Base-by-base conservation (phyloP, 2,113 vertebrate genomes). In the Epinephelus fuscoguttatus region DNA sequence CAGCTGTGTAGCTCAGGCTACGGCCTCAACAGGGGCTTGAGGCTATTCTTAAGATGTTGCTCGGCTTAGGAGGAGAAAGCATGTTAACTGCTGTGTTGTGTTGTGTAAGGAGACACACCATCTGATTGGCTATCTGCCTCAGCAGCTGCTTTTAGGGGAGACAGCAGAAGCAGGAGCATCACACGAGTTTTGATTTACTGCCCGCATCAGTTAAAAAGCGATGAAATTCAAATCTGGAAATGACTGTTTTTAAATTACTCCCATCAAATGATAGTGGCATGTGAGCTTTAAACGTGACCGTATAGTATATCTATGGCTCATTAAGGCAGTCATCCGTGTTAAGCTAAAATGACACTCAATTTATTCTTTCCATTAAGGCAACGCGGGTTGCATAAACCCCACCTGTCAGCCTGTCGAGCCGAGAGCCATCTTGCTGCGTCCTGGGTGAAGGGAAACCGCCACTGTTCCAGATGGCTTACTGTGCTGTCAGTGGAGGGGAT, bases 281-380 rank as follows among this genome's bases (percentile, higher is more conserved):
- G 69, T 60, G 33, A 63, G 33, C 73, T 75, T 73, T 55, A 64
- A 76, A 79, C 25, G 62, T 76, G 80, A 81, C 59, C 8, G 3
- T 61, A 10, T 64, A 77, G 81, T 82, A 57, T 75, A 83, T 86
- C 67, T 84, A 59, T 67, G 76, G 70, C 88, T 90, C 86, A 88
- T 91, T 88, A 91, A 73, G 70, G 87, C 75, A 70, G 50, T 88
- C 88, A 70, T 81, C 82, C 75, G 0, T 73, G 82, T 62, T 84
- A 86, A 88, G 77, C 74, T 75, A 49, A 90, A 89, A 89, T 92
- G 84, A 91, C 91, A 93, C 78, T 76, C 83, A 82, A 88, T 93
- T 89, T 91, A 88, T 92, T 92, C 72, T 81, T 56, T 76, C 69
- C 60, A 88, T 90, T 88, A 86, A 70, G 67, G 71, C 60, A 30